Conservation (phyloP, 2,113 vertebrate species). For the Solea solea region DNA sequence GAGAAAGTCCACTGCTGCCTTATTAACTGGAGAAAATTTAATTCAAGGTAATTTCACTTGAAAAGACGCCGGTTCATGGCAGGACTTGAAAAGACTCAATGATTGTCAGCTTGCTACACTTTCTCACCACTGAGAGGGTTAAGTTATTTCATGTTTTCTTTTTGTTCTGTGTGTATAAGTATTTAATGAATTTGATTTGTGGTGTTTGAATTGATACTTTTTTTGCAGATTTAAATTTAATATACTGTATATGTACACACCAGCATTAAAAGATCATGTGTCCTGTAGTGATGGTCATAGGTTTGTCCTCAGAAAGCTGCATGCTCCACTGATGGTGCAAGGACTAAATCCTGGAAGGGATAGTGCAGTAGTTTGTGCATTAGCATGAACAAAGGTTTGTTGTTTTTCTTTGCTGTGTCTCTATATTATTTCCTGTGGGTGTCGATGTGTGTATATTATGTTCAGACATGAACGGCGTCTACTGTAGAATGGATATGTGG, state of each 20-base stretch:
- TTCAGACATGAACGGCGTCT: not conserved
- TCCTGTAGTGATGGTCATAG: slow-evolving; percentile 11
- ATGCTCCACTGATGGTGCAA: slow-evolving; percentile 29
- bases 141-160: not conserved
- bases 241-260: too few relatives aligned
- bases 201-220: too few relatives aligned
- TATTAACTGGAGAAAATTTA: too few relatives aligned
- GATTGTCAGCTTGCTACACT: too few relatives aligned
- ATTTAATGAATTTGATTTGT: too few relatives aligned
- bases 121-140: not conserved
- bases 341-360: slow-evolving; percentile 14
- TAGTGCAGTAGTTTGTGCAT: not conserved
- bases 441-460: not conserved
- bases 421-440: not conserved
- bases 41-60: too few relatives aligned
- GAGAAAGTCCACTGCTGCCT: too few relatives aligned
- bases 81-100: too few relatives aligned
- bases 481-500: not conserved
- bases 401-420: not conserved
- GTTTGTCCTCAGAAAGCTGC: slow-evolving; percentile 37
- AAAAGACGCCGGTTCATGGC: too few relatives aligned
- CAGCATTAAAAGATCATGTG: slow-evolving; percentile 8
- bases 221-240: slow-evolving; percentile 24
- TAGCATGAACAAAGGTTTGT: not conserved
- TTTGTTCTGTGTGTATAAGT: too few relatives aligned